Evolutionary conservation across 1,140 invertebrate species (phyloP).

Genomic region (Melanaphis sacchari): DNA sequence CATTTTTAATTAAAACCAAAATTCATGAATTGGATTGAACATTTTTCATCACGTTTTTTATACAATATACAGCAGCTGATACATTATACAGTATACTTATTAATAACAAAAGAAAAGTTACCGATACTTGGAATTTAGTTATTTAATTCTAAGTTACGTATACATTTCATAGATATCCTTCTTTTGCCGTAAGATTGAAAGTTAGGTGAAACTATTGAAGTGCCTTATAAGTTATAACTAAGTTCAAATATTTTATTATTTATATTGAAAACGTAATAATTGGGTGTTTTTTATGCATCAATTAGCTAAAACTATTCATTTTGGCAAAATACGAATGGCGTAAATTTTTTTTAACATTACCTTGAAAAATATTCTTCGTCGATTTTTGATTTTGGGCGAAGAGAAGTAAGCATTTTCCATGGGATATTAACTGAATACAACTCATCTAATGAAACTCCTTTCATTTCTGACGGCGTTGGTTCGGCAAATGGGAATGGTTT

Average conservation of each 20-base stretch:
- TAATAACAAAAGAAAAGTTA: neutral
- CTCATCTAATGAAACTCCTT: slow-evolving; percentile 77
- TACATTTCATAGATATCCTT: neutral
- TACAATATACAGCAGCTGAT: neutral
- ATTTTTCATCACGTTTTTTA: neutral
- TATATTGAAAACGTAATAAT: neutral
- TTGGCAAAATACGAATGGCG: neutral
- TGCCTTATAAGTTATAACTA: neutral
- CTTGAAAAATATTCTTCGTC: slow-evolving; percentile 90
- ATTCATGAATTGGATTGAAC: neutral
- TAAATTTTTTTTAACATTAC: slow-evolving; percentile 64
- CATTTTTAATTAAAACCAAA: neutral
- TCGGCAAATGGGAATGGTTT: slow-evolving; percentile 75
- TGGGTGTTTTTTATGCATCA: neutral
- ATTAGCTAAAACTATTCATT: neutral
- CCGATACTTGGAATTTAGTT: neutral
- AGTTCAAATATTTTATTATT: neutral
- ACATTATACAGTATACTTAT: neutral
- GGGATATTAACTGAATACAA: slow-evolving; percentile 86
- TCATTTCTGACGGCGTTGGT: slow-evolving; percentile 84
- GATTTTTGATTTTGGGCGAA: slow-evolving; percentile 79
- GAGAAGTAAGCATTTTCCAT: slow-evolving; percentile 89
- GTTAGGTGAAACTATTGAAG: neutral
- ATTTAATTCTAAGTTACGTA: neutral
- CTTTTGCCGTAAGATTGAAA: neutral